Evolutionary conservation across 2,888 invertebrate genomes (phyloP).

Genomic region (Tolmerus cingulatus): DNA sequence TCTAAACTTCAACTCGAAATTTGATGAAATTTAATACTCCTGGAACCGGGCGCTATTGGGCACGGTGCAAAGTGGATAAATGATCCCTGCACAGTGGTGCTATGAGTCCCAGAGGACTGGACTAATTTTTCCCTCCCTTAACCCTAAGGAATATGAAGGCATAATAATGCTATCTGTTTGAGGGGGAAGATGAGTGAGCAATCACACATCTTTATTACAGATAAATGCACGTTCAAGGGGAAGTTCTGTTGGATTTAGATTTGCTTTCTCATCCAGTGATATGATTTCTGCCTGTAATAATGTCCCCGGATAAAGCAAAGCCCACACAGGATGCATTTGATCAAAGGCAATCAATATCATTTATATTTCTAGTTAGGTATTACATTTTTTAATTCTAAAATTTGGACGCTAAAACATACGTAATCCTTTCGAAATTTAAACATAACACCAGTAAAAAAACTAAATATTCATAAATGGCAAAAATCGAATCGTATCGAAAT

Average conservation of each 20-base stretch:
- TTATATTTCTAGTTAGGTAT: background rate
- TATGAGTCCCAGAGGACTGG: slow-evolving; percentile 40
- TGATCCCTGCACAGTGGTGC: slow-evolving; percentile 31
- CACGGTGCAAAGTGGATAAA: slow-evolving; percentile 43
- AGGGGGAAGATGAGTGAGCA: slow-evolving; percentile 9
- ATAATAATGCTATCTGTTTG: slow-evolving; percentile 13
- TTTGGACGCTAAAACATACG: no score
- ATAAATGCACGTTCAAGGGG: slow-evolving; percentile 15
- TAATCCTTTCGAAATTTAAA: no score
- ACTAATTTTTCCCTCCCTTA: slow-evolving; percentile 36
- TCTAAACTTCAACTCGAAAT: slow-evolving; percentile 44
- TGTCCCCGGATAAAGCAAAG: background rate
- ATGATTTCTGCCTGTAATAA: background rate
- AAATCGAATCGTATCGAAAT: no score
- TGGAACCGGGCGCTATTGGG: slow-evolving; percentile 43
- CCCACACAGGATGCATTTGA: background rate
- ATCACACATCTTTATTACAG: slow-evolving; percentile 41
- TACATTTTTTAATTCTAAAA: no score
- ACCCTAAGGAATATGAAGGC: slow-evolving; percentile 27
- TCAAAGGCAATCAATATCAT: background rate
- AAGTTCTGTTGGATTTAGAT: background rate
- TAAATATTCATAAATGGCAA: no score
- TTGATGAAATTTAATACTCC: slow-evolving; percentile 49
- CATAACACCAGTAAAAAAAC: no score
- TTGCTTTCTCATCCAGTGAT: background rate